Evolutionary conservation across 2,113 vertebrate species (phyloP).

Genomic region (Cranoglanis bouderius): DNA sequence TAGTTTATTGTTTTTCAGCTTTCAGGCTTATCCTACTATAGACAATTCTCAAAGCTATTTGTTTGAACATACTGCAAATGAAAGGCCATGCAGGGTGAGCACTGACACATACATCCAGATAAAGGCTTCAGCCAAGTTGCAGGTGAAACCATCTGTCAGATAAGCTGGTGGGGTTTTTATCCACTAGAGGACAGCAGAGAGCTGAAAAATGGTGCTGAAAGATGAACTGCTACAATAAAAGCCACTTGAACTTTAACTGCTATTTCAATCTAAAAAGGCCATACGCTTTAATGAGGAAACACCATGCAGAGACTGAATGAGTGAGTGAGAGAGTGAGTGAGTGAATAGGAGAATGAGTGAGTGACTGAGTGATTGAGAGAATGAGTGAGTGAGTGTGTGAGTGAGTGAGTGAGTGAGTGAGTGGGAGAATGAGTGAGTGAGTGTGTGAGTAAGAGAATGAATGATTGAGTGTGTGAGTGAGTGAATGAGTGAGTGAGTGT

Average conservation of each 20-base stretch:
- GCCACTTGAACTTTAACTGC: too few relatives aligned
- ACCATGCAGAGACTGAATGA: not conserved
- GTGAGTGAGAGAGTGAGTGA: not conserved
- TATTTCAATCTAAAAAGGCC: not conserved
- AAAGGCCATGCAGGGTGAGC: not conserved
- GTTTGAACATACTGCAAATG: not conserved
- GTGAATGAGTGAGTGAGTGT: too few relatives aligned
- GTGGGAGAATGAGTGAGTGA: too few relatives aligned
- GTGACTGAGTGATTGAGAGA: too few relatives aligned
- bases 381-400: too few relatives aligned
- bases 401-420: too few relatives aligned
- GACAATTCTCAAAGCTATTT: not conserved
- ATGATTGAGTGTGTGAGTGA: too few relatives aligned
- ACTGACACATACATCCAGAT: not conserved
- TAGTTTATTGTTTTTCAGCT: not conserved
- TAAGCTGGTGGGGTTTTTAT: not conserved
- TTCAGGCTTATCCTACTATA: not conserved
- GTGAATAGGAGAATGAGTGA: too few relatives aligned
- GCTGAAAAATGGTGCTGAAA: not conserved
- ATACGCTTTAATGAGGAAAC: not conserved
- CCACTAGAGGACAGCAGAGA: conserved; percentile 27
- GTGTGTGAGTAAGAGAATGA: too few relatives aligned
- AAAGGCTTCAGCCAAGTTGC: not conserved
- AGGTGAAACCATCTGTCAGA: not conserved
- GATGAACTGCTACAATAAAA: not conserved